Conservation (phyloP, 2,113 vertebrate species). For the Tachysurus fulvidraco region DNA sequence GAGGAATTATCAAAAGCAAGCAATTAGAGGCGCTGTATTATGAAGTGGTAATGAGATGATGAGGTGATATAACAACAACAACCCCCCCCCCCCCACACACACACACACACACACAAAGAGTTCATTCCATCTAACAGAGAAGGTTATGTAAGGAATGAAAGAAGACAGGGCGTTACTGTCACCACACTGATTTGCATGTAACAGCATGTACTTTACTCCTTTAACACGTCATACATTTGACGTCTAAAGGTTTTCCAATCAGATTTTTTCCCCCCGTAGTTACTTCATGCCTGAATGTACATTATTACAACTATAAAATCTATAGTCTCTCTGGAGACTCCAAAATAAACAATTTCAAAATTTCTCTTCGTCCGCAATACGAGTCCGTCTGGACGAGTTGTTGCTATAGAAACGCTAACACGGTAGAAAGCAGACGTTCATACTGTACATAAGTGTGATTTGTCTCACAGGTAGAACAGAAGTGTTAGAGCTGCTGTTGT, state of each 20-base stretch:
- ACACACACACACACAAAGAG: neutral
- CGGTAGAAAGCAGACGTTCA: neutral
- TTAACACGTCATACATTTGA: neutral
- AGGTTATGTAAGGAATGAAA: neutral
- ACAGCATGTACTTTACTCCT: neutral
- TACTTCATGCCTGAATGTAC: neutral
- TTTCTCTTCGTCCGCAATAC: neutral
- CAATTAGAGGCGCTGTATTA: neutral
- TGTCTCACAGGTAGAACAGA: neutral
- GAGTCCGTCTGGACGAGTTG: neutral
- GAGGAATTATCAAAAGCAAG: constrained; percentile 1
- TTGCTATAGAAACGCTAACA: neutral
- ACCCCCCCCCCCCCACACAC: too few relatives aligned
- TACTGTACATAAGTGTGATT: neutral
- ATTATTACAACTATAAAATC: neutral
- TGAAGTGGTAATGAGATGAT: constrained; percentile 1
- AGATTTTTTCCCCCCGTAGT: neutral
- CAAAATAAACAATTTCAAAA: neutral
- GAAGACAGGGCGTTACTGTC: neutral
- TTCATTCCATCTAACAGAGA: neutral
- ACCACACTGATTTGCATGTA: neutral
- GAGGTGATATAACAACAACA: neutral
- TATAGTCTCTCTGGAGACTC: too few relatives aligned
- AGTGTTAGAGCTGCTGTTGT: too few relatives aligned
- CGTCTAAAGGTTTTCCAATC: neutral